These are phyloP conservation scores for Oceanodroma tethys DNA, from an alignment of 2,113 vertebrate genomes.

Conservation along the genomic window DNA sequence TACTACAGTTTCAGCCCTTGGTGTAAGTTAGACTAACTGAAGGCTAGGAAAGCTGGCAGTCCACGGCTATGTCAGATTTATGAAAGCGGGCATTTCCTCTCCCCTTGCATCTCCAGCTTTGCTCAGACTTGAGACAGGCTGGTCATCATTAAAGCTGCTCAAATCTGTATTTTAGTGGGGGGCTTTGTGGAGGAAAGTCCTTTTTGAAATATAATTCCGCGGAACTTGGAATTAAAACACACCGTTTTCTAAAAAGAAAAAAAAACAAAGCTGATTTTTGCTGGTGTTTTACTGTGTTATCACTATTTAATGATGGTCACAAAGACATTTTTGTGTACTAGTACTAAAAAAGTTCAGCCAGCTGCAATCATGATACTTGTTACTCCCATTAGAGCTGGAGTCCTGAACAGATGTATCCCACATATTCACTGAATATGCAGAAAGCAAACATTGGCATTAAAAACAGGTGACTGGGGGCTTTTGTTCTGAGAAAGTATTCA, in stretches of 20 bases:
- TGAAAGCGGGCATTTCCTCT: background rate
- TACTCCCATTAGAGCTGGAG: background rate
- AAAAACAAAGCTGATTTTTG: background rate
- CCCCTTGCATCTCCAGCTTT: background rate
- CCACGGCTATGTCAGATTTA: background rate
- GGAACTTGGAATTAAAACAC: background rate
- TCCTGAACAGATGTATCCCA: background rate
- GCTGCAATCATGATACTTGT: background rate
- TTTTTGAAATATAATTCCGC: background rate
- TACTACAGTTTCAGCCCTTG: background rate
- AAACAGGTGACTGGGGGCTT: slow-evolving; percentile 13
- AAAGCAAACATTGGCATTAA: slow-evolving; percentile 17
- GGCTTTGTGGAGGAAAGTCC: background rate
- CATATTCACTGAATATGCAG: background rate
- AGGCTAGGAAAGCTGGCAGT: background rate
- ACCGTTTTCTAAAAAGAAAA: background rate
- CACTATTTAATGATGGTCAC: background rate
- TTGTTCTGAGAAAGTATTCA: slow-evolving; percentile 11
- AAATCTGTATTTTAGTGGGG: background rate
- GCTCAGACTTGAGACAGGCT: background rate
- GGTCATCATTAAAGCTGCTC: background rate
- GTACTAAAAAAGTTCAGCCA: background rate
- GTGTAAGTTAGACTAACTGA: background rate
- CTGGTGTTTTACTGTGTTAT: background rate
- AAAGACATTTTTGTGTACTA: background rate